Evolutionary conservation across 1,140 invertebrate genomes (phyloP), one percentile per base, ranked within the genome.

Genomic region (Ceratosolen solmsi): DNA sequence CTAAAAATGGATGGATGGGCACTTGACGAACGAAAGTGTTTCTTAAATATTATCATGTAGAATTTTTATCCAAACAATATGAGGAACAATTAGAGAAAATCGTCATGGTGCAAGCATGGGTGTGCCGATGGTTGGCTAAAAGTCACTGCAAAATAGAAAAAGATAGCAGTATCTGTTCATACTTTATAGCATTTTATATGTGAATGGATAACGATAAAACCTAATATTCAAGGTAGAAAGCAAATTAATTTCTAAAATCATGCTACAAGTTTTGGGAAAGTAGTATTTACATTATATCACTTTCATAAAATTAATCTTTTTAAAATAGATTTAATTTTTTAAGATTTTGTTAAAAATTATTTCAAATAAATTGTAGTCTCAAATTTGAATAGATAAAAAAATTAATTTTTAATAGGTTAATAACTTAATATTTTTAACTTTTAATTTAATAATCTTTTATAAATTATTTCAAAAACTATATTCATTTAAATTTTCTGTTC

Each of bases 11-110:
- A 96, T 83, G 95, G 96, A 54, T 97, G 95, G 95, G 95, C 95
- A 17, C 90, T 97, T n/a, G 96, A 30, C 96, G 95, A 86, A 95
- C 95, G 0, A 97, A 96, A 94, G 95, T 97, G 7, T 97, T 97
- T 87, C 92, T 97, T 0, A 97, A 97, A 86, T 97, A 97, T 88
- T 97, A 97, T 86, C 96, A 97, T 86, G 94, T 96, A 1, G 96
- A 97, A 90, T 94, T 95, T 82, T 90, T 97, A 1, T 94, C 96
- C 0, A 95, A 95, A 87, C 91, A 95, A 85, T 96, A 96, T 88
- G 96, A 97, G 87, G 94, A 95, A 81, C 91, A 95, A 92, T 90
- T 95, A 81, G 92, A 93, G 70, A 95, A 94, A 85, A 94, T 97
- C 33, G 92, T 96, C 1, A 88, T 94, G 80, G 94, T 96, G 0